Base-by-base conservation (phyloP, 1,140 invertebrate genomes). In the Eulimnadia texana region DNA sequence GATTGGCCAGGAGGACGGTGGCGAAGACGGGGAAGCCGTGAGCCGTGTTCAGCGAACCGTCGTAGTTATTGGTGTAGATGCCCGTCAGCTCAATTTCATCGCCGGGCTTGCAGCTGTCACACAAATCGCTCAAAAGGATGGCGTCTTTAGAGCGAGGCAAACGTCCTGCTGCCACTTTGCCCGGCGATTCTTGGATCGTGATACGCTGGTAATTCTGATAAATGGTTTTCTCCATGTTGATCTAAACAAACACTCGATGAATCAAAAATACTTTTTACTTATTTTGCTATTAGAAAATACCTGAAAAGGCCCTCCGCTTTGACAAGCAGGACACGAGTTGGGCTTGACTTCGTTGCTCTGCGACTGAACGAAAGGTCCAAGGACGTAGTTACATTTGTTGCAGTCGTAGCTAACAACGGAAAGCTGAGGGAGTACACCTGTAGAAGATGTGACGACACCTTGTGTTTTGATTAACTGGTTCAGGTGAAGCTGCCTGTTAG, bases 151-250 rank as follows among this genome's bases (percentile, higher is more conserved):
- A 96, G n/a, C 97, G 79, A 0, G 97, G 96, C 53, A 99, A 86
- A 58, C 97, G 80, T 22, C 97, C 97, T 28, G 96, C 92, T 1
- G 93, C 90, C 57, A 99, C 90, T 66, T 85, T 79, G 2, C 88
- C 86, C 0, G 91, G 91, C 50, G 93, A 94, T 77, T 99, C 96
- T 80, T 99, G 97, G 60, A 99, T 81, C 0, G 93, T 96, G 19
- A 99, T 85, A 69, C 95, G 90, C 75, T 99, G 97, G 71, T 98
- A 99, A 72, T 99, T 99, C 60, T 96, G 84, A 71, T 98, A 99
- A 23, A 99, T 69, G 2, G 96, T 99, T 85, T 98, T 84, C 73
- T 91, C 89, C 88, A 92, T 91, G 69, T 91, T 92, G 6, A 93
- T 82, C 82, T 87, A 13, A 65, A 60, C 71, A 75, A 64, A 66